Evolutionary conservation across 30 jellyfish, hydroid and myxozoan species (phyloP), one percentile per base, ranked within the genome.

Genomic region (Aurelia aurita complex sp. Pacific): DNA sequence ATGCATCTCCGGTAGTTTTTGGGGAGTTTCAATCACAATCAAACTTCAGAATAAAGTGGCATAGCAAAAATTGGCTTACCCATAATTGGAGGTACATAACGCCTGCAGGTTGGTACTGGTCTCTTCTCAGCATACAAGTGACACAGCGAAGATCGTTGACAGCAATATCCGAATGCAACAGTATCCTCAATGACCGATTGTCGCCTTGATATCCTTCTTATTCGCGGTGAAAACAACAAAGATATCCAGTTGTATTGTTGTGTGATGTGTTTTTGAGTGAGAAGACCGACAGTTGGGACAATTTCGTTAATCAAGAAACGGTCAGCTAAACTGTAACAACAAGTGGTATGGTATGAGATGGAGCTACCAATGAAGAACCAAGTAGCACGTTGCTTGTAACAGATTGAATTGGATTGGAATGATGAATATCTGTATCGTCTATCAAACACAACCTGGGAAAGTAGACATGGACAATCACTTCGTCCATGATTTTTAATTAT

Each of bases 361-460:
- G 80, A 65, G 15, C 81, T 65, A 17, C 73, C 54, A 6, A 65
- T 16, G 34, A 79, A 64, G 52, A 79, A 66, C 80, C 78, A 79
- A 17, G 89, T 79, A 19, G 80, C 80, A 23, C 89, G 77, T 16
- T 65, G 70, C 43, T 64, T 34, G 34, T 38, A 79, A 53, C 89
- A 79, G 2, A 15, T 11, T 73, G 51, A 36, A 18, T 50, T 43
- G 7, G 73, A 14, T 38, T 29, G 2, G 29, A 10, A 46, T 32
- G 80, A 57, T 5, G 79, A 52, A 50, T 2, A 70, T 18, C 76
- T 70, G 73, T n/a, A 81, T 4, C 91, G 59, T 12, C 76, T 33
- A 60, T 81, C 91, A 14, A 81, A 51, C 14, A 4, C 2, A 14
- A 59, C 46, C 57, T 81, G 91, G 11, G 5, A 2, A 16, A 2